Percentiles rank a stretch among this genome's conserved stretches.
Conservation (phyloP, 2,888 invertebrate species). For the Morpho deidamia region DNA sequence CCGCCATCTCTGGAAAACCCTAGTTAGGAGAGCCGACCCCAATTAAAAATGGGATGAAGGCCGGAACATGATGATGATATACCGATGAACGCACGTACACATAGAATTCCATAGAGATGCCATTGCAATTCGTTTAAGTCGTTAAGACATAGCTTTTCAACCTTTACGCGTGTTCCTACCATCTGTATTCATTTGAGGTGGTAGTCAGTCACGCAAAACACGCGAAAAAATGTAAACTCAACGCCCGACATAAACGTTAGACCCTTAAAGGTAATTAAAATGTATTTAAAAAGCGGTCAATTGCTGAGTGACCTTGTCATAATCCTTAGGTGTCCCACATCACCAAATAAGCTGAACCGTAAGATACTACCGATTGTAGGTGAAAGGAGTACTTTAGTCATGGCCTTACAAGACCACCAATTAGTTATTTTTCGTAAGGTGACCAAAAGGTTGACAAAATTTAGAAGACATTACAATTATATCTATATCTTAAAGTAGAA, state of each 20-base stretch:
- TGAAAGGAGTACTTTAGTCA: slow-evolving; percentile 10
- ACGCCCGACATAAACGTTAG: not conserved
- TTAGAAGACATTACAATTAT: not conserved
- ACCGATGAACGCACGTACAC: too few relatives aligned
- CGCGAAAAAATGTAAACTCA: not conserved
- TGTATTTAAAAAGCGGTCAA: slow-evolving; percentile 20
- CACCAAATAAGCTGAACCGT: slow-evolving; percentile 18
- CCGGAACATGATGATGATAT: too few relatives aligned
- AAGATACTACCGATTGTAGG: slow-evolving; percentile 11
- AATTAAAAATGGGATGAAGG: too few relatives aligned
- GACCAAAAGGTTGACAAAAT: not conserved
- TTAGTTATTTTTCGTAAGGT: slow-evolving; percentile 5
- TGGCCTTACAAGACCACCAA: slow-evolving; percentile 9
- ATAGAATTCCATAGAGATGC: too few relatives aligned
- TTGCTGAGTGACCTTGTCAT: slow-evolving; percentile 11
- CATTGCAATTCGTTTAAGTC: too few relatives aligned
- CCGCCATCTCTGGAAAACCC: too few relatives aligned
- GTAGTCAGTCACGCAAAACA: not conserved
- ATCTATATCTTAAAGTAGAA: too few relatives aligned
- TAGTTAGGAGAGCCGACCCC: too few relatives aligned
- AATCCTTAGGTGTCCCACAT: slow-evolving; percentile 6
- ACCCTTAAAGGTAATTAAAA: slow-evolving; percentile 13
- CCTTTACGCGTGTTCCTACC: too few relatives aligned
- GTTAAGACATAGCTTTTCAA: too few relatives aligned
- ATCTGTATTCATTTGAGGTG: too few relatives aligned